phyloP scores from a whole-genome alignment of 2,113 vertebrate species.

The Larimichthys polyactis region DNA sequence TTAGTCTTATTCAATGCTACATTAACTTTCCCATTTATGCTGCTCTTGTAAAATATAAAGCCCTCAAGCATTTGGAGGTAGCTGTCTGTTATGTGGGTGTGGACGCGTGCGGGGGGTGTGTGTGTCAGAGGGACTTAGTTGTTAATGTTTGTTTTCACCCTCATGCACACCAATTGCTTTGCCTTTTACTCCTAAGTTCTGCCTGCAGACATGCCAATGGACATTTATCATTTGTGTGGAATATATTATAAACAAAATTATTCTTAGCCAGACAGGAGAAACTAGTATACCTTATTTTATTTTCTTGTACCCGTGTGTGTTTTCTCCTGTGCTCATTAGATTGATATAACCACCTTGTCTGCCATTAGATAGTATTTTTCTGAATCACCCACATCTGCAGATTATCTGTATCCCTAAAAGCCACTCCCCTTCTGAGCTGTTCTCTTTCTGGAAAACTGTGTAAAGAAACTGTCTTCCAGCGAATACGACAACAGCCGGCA shows the following conservation, averaged over 20 bases:
- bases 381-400: slow-evolving; percentile 37
- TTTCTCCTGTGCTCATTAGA: slow-evolving; percentile 19
- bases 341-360: not conserved
- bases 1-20: slow-evolving; percentile 92
- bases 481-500: not conserved
- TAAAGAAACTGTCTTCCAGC: slow-evolving; percentile 36
- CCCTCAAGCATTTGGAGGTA: slow-evolving; percentile 83
- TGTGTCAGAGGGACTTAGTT: slow-evolving; percentile 52
- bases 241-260: slow-evolving; percentile 53
- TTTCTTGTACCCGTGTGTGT: slow-evolving; percentile 9
- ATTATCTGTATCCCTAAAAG: slow-evolving; percentile 22
- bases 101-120: slow-evolving; percentile 24
- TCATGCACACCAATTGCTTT: slow-evolving; percentile 77
- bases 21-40: slow-evolving; percentile 95
- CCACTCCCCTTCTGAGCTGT: slow-evolving; percentile 9
- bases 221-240: slow-evolving; percentile 67
- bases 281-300: slow-evolving; percentile 24
- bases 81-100: slow-evolving; percentile 74
- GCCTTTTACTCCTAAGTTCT: slow-evolving; percentile 66
- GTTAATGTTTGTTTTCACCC: slow-evolving; percentile 76
- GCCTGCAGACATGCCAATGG: slow-evolving; percentile 64
- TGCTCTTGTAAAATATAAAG: slow-evolving; percentile 88
- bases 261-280: slow-evolving; percentile 26
- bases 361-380: not conserved
- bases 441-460: slow-evolving; percentile 16